A percentile compares a stretch with the other conserved stretches of the same genome.
Evolutionary conservation across 2,797 vertebrate species (phyloP).

Genomic region (Anabacerthia variegaticeps): DNA sequence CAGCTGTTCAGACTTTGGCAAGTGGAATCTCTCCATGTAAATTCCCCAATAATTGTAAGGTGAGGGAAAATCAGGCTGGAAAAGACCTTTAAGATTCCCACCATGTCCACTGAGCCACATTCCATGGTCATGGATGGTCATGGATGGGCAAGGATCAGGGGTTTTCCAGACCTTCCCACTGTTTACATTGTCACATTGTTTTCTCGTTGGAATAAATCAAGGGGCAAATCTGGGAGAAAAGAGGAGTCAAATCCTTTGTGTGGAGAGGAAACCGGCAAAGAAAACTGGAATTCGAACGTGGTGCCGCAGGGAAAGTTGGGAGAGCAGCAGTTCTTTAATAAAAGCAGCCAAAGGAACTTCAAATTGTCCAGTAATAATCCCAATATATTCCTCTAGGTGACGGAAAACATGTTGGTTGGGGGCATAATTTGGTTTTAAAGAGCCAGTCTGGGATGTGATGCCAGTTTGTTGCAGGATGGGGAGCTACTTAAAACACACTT

Average conservation of each 20-base stretch:
- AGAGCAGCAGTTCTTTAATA: neutral
- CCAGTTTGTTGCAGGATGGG: neutral
- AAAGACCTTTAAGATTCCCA: no score
- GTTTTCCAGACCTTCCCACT: accelerated
- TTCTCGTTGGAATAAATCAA: neutral
- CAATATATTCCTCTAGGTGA: neutral
- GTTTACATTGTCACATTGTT: neutral
- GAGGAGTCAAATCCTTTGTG: neutral
- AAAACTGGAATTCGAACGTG: neutral
- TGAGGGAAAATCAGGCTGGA: no score
- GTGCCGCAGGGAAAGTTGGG: neutral
- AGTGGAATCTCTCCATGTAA: neutral
- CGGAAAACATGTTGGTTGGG: neutral
- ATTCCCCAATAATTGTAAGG: neutral
- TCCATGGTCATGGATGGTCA: neutral
- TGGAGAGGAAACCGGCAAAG: neutral
- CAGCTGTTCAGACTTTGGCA: neutral
- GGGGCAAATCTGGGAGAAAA: neutral
- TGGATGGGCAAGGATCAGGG: neutral
- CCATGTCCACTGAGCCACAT: no score
- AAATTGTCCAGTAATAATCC: neutral
- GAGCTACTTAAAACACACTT: neutral
- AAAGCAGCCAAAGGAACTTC: neutral
- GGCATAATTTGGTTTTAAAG: neutral
- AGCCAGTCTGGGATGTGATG: neutral